Conservation (phyloP, 2,888 invertebrate genomes). For the Epiblema foenella region DNA sequence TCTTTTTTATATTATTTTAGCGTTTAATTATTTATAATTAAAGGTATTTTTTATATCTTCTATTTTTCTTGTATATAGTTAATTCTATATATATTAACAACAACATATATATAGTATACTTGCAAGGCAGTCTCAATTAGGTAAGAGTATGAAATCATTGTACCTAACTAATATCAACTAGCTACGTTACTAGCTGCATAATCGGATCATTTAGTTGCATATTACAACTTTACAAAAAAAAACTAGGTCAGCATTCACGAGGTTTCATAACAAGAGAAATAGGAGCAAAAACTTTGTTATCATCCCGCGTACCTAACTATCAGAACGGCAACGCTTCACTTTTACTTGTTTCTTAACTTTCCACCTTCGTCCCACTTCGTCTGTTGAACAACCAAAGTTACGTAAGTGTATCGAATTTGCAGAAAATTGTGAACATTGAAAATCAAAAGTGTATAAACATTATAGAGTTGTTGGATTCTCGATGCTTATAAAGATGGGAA, state of each 20-base stretch:
- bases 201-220: not conserved
- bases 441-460: conserved; percentile 1
- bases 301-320: conserved; percentile 37
- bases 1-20: no score
- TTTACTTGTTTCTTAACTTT: conserved; percentile 40
- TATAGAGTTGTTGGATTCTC: not conserved
- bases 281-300: conserved; percentile 39
- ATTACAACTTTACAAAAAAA: not conserved
- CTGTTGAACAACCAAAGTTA: conserved; percentile 29
- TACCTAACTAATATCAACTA: no score
- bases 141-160: no score
- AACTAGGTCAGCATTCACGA: conserved; percentile 18
- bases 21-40: no score
- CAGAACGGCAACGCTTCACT: conserved; percentile 22
- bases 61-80: no score
- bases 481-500: not conserved
- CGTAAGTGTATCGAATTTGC: conserved; percentile 21
- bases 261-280: conserved; percentile 36
- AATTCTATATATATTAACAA: no score
- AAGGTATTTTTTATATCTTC: no score
- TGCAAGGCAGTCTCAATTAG: no score
- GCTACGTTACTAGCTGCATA: no score
- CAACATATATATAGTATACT: no score
- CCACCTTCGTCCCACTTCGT: conserved; percentile 26
- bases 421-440: conserved; percentile 14